These are phyloP conservation scores for Amphibalanus amphitrite DNA, from an alignment of 1,140 invertebrate genomes.

Conservation along the genomic window DNA sequence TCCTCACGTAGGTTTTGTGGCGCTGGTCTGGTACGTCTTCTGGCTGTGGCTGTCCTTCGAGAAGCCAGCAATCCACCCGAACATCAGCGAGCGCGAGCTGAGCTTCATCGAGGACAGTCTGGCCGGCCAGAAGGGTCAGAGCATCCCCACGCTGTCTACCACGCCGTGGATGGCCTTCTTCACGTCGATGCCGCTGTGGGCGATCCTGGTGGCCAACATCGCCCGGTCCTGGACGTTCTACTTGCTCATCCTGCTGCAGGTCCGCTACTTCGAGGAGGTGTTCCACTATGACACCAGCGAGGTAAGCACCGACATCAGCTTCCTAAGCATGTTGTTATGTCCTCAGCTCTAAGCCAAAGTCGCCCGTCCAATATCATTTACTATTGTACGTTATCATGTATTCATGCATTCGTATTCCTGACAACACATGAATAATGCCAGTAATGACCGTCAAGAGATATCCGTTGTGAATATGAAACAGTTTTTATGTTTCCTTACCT, in stretches of 20 bases:
- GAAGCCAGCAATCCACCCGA: conserved; percentile 80
- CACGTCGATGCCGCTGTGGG: conserved; percentile 92
- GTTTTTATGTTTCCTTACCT: no score
- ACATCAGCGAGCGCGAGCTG: conserved; percentile 75
- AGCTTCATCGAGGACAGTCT: conserved; percentile 92
- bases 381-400: no score
- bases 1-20: conserved; percentile 31
- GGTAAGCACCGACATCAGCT: conserved; percentile 33
- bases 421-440: neutral
- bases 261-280: conserved; percentile 81
- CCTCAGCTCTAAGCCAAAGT: no score
- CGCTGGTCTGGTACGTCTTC: conserved; percentile 62
- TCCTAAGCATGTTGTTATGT: neutral
- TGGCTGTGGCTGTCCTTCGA: conserved; percentile 93
- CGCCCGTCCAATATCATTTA: neutral
- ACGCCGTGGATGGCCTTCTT: conserved; percentile 92
- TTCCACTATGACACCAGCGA: conserved; percentile 76
- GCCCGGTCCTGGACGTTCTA: conserved; percentile 99
- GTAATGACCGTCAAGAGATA: neutral
- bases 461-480: no score
- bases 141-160: conserved; percentile 53
- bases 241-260: conserved; percentile 90
- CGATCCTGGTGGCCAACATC: conserved; percentile 98
- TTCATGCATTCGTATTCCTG: neutral
- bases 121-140: conserved; percentile 42